Conservation (phyloP, 2,888 invertebrate species). For the Pinctada fucata region DNA sequence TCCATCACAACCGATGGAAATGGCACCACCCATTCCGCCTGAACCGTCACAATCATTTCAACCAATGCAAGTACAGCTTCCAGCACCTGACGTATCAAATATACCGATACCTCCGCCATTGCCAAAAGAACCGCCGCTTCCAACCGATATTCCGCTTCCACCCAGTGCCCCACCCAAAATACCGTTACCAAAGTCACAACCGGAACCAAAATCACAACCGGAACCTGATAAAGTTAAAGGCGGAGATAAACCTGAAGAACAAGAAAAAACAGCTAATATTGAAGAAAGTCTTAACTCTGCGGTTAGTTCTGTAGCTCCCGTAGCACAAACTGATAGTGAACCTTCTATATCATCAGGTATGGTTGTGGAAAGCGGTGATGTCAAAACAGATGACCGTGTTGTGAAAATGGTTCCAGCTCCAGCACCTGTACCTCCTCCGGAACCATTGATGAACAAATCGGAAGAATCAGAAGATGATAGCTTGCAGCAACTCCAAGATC, state of each 20-base stretch:
- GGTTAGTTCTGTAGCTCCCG: background rate
- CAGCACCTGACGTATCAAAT: too few relatives aligned
- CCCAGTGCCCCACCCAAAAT: constrained; percentile 10
- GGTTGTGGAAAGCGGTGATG: too few relatives aligned
- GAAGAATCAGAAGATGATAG: background rate
- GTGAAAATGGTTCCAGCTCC: background rate
- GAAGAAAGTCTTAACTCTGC: too few relatives aligned
- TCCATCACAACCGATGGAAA: background rate
- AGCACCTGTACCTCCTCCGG: background rate
- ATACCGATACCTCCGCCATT: constrained; percentile 13
- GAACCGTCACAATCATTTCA: too few relatives aligned
- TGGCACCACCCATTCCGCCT: too few relatives aligned
- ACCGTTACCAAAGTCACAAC: too few relatives aligned
- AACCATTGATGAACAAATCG: background rate
- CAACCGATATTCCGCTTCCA: constrained; percentile 20
- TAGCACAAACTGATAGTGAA: background rate
- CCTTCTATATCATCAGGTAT: too few relatives aligned
- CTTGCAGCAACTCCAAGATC: background rate
- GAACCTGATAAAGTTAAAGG: background rate
- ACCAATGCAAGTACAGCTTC: too few relatives aligned
- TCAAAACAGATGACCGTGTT: background rate
- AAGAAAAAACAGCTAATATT: background rate
- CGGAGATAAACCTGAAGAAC: background rate
- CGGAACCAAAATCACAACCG: too few relatives aligned
- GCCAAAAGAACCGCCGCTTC: constrained; percentile 25